Percentiles rank a stretch among this genome's conserved stretches.
Conservation (phyloP, 2,888 invertebrate genomes). For the Drosophila nr. fundita region DNA sequence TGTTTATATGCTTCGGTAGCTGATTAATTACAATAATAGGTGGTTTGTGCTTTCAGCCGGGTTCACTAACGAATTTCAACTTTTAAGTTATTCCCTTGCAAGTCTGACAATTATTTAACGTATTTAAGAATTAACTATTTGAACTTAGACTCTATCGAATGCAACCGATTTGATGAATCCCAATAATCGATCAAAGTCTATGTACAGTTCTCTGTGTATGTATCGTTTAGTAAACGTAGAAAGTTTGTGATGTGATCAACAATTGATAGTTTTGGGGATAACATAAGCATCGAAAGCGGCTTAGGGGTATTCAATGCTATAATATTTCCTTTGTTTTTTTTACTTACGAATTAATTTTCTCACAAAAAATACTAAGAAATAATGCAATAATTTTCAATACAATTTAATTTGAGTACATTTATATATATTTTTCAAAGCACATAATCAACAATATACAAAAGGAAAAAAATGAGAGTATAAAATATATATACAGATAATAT, state of each 20-base stretch:
- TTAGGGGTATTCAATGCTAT: not conserved
- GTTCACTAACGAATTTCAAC: not conserved
- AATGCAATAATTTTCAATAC: not conserved
- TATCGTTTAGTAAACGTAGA: conserved; percentile 3
- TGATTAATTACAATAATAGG: conserved; percentile 51
- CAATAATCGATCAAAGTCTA: not conserved
- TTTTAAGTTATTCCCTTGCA: conserved; percentile 10
- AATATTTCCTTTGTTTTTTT: not conserved
- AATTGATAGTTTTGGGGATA: conserved; percentile 3
- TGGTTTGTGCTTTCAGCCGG: conserved; percentile 1
- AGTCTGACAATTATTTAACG: not conserved
- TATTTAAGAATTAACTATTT: not conserved
- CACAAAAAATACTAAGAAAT: not conserved
- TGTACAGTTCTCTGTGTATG: not conserved
- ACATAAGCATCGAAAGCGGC: not conserved
- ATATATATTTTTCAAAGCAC: not conserved
- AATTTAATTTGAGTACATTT: not conserved
- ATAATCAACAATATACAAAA: not conserved
- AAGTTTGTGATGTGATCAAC: conserved; percentile 1
- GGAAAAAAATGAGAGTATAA: not conserved
- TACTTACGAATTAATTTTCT: not conserved
- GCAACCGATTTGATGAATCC: not conserved
- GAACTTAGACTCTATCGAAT: not conserved
- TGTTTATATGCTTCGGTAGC: conserved; percentile 17
- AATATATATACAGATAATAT: not conserved